phyloP scores from a whole-genome alignment of 2,113 vertebrate genomes.

The Pseudopipra pipra region DNA sequence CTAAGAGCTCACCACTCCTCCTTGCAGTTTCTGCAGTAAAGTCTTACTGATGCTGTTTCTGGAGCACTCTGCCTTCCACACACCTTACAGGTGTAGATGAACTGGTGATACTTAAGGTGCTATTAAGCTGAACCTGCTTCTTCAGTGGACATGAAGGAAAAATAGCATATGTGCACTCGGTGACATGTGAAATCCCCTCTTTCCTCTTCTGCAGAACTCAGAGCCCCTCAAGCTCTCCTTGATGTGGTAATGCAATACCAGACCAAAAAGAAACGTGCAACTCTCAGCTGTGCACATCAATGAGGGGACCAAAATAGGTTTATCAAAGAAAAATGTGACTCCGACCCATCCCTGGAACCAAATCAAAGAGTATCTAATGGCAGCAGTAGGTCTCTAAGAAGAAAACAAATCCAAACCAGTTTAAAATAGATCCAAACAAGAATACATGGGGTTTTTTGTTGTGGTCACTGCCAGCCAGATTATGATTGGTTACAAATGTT shows the following conservation, averaged over 20 bases:
- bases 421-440: conserved; percentile 37
- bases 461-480: neutral
- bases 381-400: conserved; percentile 7
- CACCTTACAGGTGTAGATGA: neutral
- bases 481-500: conserved; percentile 40
- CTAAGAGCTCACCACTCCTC: neutral
- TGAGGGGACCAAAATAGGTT: conserved; percentile 1
- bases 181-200: neutral
- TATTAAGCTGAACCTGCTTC: neutral
- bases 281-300: neutral
- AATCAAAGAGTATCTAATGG: conserved; percentile 44
- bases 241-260: neutral
- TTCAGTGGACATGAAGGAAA: neutral
- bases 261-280: neutral
- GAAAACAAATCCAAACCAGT: conserved; percentile 31
- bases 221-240: neutral
- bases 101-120: neutral
- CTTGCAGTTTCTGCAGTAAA: neutral
- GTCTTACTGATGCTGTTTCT: neutral
- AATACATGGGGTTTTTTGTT: neutral
- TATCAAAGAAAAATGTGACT: conserved; percentile 33
- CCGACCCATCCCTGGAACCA: conserved; percentile 40
- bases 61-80: neutral
- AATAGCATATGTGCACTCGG: neutral
- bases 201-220: neutral